These are phyloP conservation scores for Myripristis murdjan DNA, from an alignment of 2,797 vertebrate species.

Conservation along the genomic window DNA sequence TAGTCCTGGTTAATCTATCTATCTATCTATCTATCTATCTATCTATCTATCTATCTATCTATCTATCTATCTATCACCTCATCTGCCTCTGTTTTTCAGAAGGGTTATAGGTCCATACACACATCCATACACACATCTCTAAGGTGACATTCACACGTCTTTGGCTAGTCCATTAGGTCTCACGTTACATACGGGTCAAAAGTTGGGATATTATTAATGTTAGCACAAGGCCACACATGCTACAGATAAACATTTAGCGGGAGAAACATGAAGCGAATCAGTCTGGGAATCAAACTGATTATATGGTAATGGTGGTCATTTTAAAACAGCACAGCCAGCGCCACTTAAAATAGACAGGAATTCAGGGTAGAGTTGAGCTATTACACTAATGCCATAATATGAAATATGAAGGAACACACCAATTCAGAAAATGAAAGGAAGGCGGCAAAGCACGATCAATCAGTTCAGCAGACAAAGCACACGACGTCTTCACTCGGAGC, in stretches of 20 bases:
- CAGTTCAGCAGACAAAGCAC: constrained; percentile 25
- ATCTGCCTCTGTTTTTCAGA: constrained; percentile 45
- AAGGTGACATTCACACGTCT: constrained; percentile 63
- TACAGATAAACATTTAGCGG: not conserved
- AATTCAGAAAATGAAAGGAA: constrained; percentile 28
- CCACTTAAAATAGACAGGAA: not conserved
- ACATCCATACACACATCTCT: constrained; percentile 68
- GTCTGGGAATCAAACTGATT: constrained; percentile 6
- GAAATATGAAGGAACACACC: not conserved
- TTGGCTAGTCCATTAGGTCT: constrained; percentile 57
- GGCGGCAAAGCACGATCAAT: constrained; percentile 40
- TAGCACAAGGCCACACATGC: constrained; percentile 64
- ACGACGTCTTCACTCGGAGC: constrained; percentile 27
- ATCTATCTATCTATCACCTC: constrained; percentile 4
- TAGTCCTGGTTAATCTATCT: constrained; percentile 61
- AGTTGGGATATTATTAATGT: constrained; percentile 57
- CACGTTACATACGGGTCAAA: constrained; percentile 54
- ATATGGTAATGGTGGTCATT: constrained; percentile 7
- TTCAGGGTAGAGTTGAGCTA: not conserved
- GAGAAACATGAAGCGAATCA: constrained; percentile 22
- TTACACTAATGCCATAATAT: too few relatives aligned
- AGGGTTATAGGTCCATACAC: constrained; percentile 70
- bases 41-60: too few relatives aligned
- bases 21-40: not conserved
- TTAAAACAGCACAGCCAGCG: not conserved